Conservation (phyloP, 2,797 vertebrate species). For the Vultur gryphus region DNA sequence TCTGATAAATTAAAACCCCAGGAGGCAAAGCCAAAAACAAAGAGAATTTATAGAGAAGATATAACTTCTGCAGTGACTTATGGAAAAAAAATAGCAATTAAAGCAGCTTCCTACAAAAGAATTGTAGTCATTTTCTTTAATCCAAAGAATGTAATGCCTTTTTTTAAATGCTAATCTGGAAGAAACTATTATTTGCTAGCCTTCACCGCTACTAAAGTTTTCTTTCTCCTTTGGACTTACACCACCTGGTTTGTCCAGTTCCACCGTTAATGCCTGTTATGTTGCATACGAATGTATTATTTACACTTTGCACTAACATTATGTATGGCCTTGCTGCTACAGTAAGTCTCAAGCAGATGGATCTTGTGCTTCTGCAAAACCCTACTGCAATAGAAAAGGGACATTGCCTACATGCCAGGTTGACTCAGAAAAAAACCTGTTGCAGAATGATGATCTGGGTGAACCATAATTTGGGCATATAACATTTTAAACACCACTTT, state of each 20-base stretch:
- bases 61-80: conserved; percentile 17
- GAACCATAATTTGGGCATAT: neutral
- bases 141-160: neutral
- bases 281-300: neutral
- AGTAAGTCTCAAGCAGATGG: neutral
- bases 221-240: neutral
- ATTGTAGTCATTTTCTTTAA: neutral
- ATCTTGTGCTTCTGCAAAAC: neutral
- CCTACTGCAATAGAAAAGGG: neutral
- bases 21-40: conserved; percentile 18
- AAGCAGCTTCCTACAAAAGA: neutral
- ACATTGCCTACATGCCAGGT: rapidly evolving
- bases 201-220: neutral
- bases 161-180: neutral
- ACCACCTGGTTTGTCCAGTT: neutral
- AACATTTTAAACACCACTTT: neutral
- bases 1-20: conserved; percentile 42
- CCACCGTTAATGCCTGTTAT: neutral
- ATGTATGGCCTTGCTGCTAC: neutral
- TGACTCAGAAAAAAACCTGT: neutral
- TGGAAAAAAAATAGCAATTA: conserved; percentile 10
- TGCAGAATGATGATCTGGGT: neutral
- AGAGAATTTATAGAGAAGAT: conserved; percentile 3
- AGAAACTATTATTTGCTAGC: neutral
- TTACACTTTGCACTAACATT: neutral